Percentiles rank a stretch among this genome's conserved stretches.
These are phyloP conservation scores for Salvelinus namaycush DNA, from an alignment of 2,113 vertebrate species.

Conservation along the genomic window DNA sequence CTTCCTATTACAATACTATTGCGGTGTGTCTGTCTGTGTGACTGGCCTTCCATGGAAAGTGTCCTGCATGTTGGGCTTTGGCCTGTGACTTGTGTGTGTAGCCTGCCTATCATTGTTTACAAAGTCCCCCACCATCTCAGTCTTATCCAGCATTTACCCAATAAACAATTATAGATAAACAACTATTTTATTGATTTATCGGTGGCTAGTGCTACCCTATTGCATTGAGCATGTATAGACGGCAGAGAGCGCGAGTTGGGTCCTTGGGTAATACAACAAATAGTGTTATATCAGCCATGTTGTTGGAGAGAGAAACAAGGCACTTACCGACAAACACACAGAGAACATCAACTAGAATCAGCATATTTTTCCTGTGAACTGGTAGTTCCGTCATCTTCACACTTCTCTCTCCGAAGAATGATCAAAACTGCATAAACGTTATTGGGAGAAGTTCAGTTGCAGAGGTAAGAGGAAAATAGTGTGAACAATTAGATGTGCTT, in stretches of 20 bases:
- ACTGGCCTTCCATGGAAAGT: too few relatives aligned
- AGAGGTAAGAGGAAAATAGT: background rate
- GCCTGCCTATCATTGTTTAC: background rate
- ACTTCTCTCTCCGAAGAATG: slow-evolving; percentile 25
- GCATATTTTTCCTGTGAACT: slow-evolving; percentile 67
- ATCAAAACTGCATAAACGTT: background rate
- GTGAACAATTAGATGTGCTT: slow-evolving; percentile 34
- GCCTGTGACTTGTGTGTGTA: background rate
- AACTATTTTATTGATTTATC: too few relatives aligned
- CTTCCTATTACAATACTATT: background rate
- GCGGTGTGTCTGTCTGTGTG: background rate
- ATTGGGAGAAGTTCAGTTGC: background rate
- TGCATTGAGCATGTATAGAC: background rate
- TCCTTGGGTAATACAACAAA: background rate
- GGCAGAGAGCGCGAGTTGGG: background rate
- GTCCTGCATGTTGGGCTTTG: too few relatives aligned
- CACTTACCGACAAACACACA: slow-evolving; percentile 84
- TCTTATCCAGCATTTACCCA: too few relatives aligned
- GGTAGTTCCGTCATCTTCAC: slow-evolving; percentile 67
- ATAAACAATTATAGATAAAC: too few relatives aligned
- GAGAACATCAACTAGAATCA: slow-evolving; percentile 83
- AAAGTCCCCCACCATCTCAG: too few relatives aligned
- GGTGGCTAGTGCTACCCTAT: background rate
- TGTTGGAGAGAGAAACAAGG: background rate
- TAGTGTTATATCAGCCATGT: slow-evolving; percentile 43